These are phyloP conservation scores for Numenius phaeopus DNA, from an alignment of 2,797 vertebrate genomes.

Conservation along the genomic window DNA sequence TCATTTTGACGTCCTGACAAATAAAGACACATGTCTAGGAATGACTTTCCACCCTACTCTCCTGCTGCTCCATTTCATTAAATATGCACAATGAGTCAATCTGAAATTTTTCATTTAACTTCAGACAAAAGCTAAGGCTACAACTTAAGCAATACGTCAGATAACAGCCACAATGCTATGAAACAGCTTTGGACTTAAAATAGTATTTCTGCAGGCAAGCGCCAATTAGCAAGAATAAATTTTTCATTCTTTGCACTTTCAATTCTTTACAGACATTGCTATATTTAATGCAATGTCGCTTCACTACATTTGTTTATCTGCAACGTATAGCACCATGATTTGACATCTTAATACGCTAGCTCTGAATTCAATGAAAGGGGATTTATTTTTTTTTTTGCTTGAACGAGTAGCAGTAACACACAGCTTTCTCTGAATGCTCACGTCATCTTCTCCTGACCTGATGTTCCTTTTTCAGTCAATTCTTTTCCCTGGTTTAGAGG, in stretches of 20 bases:
- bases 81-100: neutral
- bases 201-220: neutral
- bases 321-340: accelerated
- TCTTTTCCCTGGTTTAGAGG: neutral
- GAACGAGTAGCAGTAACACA: neutral
- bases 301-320: neutral
- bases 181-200: neutral
- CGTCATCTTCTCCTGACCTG: neutral
- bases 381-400: neutral
- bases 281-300: neutral
- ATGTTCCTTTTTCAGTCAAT: constrained; percentile 13
- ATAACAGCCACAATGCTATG: neutral
- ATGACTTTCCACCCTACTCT: neutral
- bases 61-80: neutral
- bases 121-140: neutral
- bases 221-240: neutral
- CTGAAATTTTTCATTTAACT: neutral
- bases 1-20: neutral
- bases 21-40: neutral
- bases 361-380: neutral
- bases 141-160: neutral
- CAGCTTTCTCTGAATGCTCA: neutral
- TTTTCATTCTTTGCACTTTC: neutral
- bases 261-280: neutral
- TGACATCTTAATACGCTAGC: neutral